Evolutionary conservation across 2,113 vertebrate species (phyloP).

Genomic region (Tetraodon nigroviridis): DNA sequence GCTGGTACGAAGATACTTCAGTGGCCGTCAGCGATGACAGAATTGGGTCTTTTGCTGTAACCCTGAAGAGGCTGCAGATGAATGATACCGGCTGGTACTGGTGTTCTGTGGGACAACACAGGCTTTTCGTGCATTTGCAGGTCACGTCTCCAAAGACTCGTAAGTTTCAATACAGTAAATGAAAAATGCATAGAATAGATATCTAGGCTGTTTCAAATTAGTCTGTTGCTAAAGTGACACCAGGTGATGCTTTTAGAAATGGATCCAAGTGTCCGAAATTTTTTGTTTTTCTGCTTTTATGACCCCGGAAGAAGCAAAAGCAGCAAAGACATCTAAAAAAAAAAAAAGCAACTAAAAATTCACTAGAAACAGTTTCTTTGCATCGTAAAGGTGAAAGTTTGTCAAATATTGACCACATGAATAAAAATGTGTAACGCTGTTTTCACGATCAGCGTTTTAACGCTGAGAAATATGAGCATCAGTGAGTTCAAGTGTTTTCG

Average conservation of each 20-base stretch:
- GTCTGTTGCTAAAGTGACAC: not conserved
- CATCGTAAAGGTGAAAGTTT: no score
- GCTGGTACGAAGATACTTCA: conserved; percentile 48
- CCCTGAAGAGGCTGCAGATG: conserved; percentile 56
- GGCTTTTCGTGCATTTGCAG: conserved; percentile 32
- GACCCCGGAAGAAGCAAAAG: not conserved
- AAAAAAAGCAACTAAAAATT: not conserved
- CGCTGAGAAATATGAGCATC: no score
- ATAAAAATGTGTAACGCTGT: no score
- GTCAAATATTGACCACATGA: no score
- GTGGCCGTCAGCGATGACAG: conserved; percentile 68
- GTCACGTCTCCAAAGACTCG: conserved; percentile 49
- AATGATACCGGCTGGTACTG: conserved; percentile 63
- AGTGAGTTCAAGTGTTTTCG: no score
- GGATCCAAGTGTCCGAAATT: no score
- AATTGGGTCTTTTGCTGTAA: conserved; percentile 58
- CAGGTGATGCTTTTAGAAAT: not conserved
- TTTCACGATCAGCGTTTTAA: no score
- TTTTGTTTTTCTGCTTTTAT: not conserved
- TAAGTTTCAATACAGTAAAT: conserved; percentile 29
- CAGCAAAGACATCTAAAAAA: not conserved
- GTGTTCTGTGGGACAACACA: conserved; percentile 50
- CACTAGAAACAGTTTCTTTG: not conserved
- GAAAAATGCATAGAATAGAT: not conserved
- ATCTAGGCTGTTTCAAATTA: not conserved